Evolutionary conservation across 2,888 invertebrate species (phyloP), one percentile per base, ranked within the genome.

Genomic region (Lycaena phlaeas): DNA sequence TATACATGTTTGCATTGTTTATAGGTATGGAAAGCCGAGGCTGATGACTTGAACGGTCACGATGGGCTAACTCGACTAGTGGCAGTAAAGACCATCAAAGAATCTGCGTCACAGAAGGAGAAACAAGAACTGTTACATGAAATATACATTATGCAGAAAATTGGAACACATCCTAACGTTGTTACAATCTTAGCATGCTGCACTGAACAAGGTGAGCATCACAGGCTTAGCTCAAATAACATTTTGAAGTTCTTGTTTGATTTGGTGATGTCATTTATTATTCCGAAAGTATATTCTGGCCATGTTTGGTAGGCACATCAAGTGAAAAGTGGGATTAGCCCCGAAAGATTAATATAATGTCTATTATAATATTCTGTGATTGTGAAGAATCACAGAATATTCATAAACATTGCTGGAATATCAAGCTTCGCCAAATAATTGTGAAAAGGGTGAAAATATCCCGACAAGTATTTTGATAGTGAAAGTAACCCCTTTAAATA

Each of bases 1-100:
- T n/a, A n/a, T n/a, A n/a, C n/a, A n/a, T n/a, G n/a, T n/a, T 15
- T 17, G 6, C 0, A 12, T 15, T 17, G 18, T n/a, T 53, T 44
- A 46, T 38, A 92, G 87, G 93, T 94, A 11, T 93, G 93, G 92
- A 92, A 93, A 72, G 94, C 93, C 2, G 92, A 94, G 68, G 93
- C 93, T 1, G 92, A 93, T 54, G 92, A 93, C 57, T 77, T 93
- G 41, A 89, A 89, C 34, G 92, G 91, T 1, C 92, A 92, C 57
- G 88, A 91, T 50, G 92, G 92, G 0, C 86, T 92, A 45, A 92
- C 93, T 12, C 84, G 92, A 43, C 87, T 92, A 46, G 94, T 94
- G n/a, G 94, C 94, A 3, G 94, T 94, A 4, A 94, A 94, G 68
- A 92, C 90, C 6, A 91, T 93, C 40, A 91, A 93, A 60, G 92